A percentile compares a stretch with the other conserved stretches of the same genome.
These are phyloP conservation scores for Pachycephus smyrnensis DNA, from an alignment of 2,888 invertebrate genomes.

Conservation along the genomic window DNA sequence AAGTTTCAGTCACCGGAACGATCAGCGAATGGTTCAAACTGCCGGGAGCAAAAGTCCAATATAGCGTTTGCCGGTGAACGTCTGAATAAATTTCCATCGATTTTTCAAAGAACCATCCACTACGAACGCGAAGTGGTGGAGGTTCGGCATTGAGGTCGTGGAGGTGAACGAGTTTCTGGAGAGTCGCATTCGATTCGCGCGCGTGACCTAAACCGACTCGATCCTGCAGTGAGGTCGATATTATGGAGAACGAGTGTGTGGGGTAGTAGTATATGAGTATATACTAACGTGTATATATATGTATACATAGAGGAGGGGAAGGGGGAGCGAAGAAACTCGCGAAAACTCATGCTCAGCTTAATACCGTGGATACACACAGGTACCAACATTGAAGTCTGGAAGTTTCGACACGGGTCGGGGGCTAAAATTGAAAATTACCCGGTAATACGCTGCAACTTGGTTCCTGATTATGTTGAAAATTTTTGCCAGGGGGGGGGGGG, in stretches of 20 bases:
- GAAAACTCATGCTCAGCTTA: neutral
- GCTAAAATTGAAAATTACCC: neutral
- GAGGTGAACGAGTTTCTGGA: neutral
- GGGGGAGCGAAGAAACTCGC: neutral
- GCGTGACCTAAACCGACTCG: neutral
- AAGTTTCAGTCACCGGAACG: neutral
- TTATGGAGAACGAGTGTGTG: neutral
- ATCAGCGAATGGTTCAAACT: neutral
- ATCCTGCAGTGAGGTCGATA: conserved; percentile 7
- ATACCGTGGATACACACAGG: neutral
- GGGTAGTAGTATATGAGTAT: neutral
- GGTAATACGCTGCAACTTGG: neutral
- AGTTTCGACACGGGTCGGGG: neutral
- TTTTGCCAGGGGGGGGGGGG: neutral
- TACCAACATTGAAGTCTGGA: neutral
- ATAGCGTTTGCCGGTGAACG: neutral
- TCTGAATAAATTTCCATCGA: conserved; percentile 9
- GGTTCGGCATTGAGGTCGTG: neutral
- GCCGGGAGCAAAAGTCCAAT: neutral
- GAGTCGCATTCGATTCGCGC: neutral
- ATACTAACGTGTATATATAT: neutral
- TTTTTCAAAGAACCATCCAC: neutral
- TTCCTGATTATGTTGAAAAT: neutral
- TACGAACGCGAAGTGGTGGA: neutral
- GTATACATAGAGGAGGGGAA: accelerated